phyloP scores from a whole-genome alignment of 2,113 vertebrate genomes.

The Todiramphus chloris region DNA sequence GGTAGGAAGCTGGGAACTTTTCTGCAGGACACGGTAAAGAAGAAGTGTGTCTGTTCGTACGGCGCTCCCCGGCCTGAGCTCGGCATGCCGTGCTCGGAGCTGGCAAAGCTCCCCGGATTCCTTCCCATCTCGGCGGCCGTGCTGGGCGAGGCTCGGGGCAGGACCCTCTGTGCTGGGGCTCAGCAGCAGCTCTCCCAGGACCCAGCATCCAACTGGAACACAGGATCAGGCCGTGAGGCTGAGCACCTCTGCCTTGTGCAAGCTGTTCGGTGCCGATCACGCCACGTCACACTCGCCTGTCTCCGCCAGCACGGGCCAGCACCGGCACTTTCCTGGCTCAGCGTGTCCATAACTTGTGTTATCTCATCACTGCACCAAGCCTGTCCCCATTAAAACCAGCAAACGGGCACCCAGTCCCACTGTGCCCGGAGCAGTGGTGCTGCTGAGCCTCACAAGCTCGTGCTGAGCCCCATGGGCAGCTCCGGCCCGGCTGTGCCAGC shows the following conservation, averaged over 20 bases:
- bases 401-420: not conserved
- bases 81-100: rapidly evolving
- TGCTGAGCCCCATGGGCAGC: not conserved
- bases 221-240: not conserved
- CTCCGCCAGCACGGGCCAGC: not conserved
- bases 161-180: rapidly evolving
- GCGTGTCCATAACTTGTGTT: not conserved
- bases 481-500: not conserved
- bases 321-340: rapidly evolving
- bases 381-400: not conserved
- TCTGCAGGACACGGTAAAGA: not conserved
- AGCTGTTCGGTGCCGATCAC: not conserved
- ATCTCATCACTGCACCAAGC: not conserved
- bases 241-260: not conserved
- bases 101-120: not conserved
- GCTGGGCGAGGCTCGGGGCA: not conserved
- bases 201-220: not conserved
- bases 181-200: not conserved
- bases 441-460: not conserved
- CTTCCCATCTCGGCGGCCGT: not conserved
- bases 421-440: not conserved
- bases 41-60: not conserved
- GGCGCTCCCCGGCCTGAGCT: rapidly evolving
- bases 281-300: rapidly evolving
- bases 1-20: not conserved